Percentiles rank a stretch among this genome's conserved stretches.
These are phyloP conservation scores for Halichoerus grypus DNA, from an alignment of 2,113 vertebrate species.

Conservation along the genomic window DNA sequence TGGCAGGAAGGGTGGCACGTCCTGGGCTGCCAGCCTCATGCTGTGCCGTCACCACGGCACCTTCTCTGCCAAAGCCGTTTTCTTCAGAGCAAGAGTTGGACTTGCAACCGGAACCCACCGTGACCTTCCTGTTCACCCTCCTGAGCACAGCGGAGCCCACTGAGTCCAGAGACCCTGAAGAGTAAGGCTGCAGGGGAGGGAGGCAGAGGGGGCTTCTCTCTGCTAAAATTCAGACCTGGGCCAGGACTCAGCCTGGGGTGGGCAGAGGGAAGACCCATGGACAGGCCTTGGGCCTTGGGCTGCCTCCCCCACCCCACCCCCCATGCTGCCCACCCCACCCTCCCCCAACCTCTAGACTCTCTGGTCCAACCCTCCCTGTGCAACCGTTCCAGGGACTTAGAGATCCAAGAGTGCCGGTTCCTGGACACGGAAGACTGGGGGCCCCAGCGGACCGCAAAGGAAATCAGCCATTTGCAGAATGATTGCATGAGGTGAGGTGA, in stretches of 20 bases:
- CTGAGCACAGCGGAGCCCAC: constrained; percentile 69
- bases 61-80: constrained; percentile 46
- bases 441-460: constrained; percentile 76
- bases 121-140: constrained; percentile 90
- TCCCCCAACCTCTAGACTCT: constrained; percentile 86
- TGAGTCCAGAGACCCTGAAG: neutral
- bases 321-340: constrained; percentile 82
- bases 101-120: constrained; percentile 79
- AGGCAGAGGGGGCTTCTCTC: neutral
- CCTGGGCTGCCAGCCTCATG: neutral
- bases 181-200: constrained; percentile 2
- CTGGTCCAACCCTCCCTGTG: constrained; percentile 83
- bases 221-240: neutral
- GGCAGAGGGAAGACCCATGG: neutral
- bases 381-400: constrained; percentile 51
- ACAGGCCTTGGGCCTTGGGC: neutral
- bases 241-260: neutral
- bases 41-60: neutral
- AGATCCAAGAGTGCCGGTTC: constrained; percentile 76
- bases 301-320: constrained; percentile 46
- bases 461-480: constrained; percentile 83
- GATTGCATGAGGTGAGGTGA: constrained; percentile 73
- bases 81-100: neutral
- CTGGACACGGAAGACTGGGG: constrained; percentile 81
- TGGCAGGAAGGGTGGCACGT: neutral